phyloP scores from a whole-genome alignment of 2,888 invertebrate genomes.

The Clitarchus hookeri region DNA sequence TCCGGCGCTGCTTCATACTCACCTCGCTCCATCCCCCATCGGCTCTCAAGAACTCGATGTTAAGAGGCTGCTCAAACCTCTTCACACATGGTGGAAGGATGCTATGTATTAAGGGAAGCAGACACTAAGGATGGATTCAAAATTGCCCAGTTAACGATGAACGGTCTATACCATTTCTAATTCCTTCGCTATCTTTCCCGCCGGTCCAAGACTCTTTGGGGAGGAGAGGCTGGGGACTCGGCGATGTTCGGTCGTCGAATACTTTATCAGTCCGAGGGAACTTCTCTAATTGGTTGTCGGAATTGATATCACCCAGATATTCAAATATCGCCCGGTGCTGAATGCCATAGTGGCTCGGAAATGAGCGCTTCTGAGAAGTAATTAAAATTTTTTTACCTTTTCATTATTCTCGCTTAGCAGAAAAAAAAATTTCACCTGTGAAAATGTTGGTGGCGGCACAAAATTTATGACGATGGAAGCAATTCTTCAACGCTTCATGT shows the following conservation, averaged over 20 bases:
- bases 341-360: background rate
- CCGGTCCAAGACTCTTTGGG: no score
- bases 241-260: background rate
- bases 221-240: background rate
- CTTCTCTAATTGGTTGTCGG: slow-evolving; percentile 2
- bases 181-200: no score
- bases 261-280: background rate
- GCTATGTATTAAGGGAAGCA: no score
- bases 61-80: no score
- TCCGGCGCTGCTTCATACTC: no score
- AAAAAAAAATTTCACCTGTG: background rate
- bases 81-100: no score
- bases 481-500: background rate
- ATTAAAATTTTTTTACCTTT: slow-evolving; percentile 6
- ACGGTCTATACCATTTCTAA: no score
- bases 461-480: background rate
- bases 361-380: background rate
- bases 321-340: background rate
- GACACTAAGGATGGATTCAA: no score
- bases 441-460: background rate
- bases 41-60: no score
- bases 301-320: slow-evolving; percentile 9
- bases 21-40: no score
- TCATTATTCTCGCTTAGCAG: background rate
- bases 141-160: no score